Conservation (phyloP, 2,888 invertebrate species). For the Caenorhabditis sp. region DNA sequence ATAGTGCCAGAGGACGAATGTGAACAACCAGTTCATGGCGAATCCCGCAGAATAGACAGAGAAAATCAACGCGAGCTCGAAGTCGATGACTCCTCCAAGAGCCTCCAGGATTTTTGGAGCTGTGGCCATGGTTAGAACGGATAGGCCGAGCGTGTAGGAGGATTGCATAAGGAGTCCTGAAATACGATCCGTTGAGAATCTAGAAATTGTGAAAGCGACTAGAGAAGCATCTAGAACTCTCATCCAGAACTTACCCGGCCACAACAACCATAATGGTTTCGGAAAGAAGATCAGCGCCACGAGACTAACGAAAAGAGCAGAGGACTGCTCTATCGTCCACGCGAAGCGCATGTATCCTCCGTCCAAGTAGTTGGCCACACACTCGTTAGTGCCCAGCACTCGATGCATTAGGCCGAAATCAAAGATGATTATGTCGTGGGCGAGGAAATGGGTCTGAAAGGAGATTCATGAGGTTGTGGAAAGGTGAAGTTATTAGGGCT, state of each 20-base stretch:
- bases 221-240: too few species aligned
- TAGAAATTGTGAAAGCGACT: not conserved
- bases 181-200: not conserved
- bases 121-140: constrained; percentile 83
- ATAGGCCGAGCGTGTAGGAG: constrained; percentile 82
- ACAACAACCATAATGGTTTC: constrained; percentile 79
- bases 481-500: not conserved
- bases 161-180: constrained; percentile 81
- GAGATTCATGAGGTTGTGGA: not conserved
- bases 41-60: constrained; percentile 67
- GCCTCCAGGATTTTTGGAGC: constrained; percentile 82
- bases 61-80: constrained; percentile 66
- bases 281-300: constrained; percentile 69
- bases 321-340: constrained; percentile 80
- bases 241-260: constrained; percentile 82
- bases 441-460: constrained; percentile 73
- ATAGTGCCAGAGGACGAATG: constrained; percentile 78
- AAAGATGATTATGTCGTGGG: constrained; percentile 83
- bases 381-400: constrained; percentile 82
- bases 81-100: constrained; percentile 69
- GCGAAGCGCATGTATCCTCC: constrained; percentile 82
- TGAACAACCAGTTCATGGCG: constrained; percentile 74
- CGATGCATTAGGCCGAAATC: constrained; percentile 83
- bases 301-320: constrained; percentile 75
- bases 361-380: constrained; percentile 83